These are phyloP conservation scores for Holocentrus rufus DNA, from an alignment of 2,797 vertebrate species.

Conservation along the genomic window DNA sequence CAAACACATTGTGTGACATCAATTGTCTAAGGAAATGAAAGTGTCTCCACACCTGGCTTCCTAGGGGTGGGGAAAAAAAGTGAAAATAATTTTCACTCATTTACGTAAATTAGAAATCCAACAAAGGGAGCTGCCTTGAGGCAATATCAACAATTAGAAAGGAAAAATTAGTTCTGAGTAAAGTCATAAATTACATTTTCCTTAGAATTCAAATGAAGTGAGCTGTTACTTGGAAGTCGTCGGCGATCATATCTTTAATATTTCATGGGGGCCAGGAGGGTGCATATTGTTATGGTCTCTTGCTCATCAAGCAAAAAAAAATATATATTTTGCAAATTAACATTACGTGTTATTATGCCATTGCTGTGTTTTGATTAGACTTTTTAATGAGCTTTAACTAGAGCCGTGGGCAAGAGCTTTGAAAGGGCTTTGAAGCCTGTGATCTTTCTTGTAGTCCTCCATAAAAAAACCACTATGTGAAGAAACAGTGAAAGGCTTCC, in stretches of 20 bases:
- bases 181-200: conserved; percentile 73
- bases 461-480: conserved; percentile 42
- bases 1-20: conserved; percentile 29
- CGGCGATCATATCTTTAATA: conserved; percentile 66
- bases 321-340: conserved; percentile 63
- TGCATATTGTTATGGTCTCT: conserved; percentile 69
- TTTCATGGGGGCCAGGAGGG: conserved; percentile 62
- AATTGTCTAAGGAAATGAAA: conserved; percentile 59
- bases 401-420: conserved; percentile 64
- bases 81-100: conserved; percentile 64
- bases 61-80: conserved; percentile 47
- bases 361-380: conserved; percentile 71
- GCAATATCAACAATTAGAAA: conserved; percentile 72
- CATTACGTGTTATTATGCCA: conserved; percentile 67
- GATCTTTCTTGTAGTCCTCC: conserved; percentile 42
- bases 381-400: conserved; percentile 74
- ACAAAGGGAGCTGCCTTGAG: conserved; percentile 66
- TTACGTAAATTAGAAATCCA: conserved; percentile 73
- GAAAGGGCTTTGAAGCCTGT: conserved; percentile 53
- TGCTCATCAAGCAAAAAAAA: conserved; percentile 61
- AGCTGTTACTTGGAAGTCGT: conserved; percentile 60
- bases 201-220: conserved; percentile 71
- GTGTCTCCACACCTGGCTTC: conserved; percentile 65
- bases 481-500: conserved; percentile 37
- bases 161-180: conserved; percentile 57